Evolutionary conservation across 1,140 invertebrate genomes (phyloP), one percentile per base, ranked within the genome.

Genomic region (Popillia japonica): DNA sequence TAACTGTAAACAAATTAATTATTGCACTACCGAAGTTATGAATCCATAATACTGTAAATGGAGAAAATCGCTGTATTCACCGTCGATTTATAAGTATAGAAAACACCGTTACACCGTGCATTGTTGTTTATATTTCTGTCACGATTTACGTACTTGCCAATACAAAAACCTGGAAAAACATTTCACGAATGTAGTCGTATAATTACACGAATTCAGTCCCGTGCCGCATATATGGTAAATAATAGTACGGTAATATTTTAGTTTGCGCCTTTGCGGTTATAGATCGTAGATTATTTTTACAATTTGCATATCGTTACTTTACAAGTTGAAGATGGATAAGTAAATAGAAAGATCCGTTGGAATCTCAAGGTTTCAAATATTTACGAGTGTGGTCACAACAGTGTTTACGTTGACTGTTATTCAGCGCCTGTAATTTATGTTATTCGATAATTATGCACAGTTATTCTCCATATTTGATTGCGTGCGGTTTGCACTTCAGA

Each of bases 341-440:
- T n/a, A 55, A 55, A 55, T 55, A 55, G 48, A 55, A 55, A 55
- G 48, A 55, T 55, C 48, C 48, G 48, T 55, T 55, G 48, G 48
- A 55, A 17, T 55, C 48, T 55, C n/a, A 55, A 55, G 48, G 48
- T 55, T 55, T 55, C n/a, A 55, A 55, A 55, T 55, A 17, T 55
- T 55, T 55, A 55, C 48, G 48, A 55, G 11, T 55, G 48, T n/a
- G 48, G 48, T 55, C 48, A 17, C 48, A 55, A 55, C 48, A 55
- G 14, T 55, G 14, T 55, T 55, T 55, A 55, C 48, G 48, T 55
- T 55, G 48, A 55, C 48, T 48, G 44, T 48, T 48, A 48, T 48
- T 48, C 44, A 48, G 44, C 48, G 48, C 48, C 14, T 17, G 48
- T 17, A 55, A 55, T 55, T 55, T 55, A 55, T 55, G 11, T 55